Evolutionary conservation across 2,888 invertebrate species (phyloP).

Genomic region (Drosophila putrida): DNA sequence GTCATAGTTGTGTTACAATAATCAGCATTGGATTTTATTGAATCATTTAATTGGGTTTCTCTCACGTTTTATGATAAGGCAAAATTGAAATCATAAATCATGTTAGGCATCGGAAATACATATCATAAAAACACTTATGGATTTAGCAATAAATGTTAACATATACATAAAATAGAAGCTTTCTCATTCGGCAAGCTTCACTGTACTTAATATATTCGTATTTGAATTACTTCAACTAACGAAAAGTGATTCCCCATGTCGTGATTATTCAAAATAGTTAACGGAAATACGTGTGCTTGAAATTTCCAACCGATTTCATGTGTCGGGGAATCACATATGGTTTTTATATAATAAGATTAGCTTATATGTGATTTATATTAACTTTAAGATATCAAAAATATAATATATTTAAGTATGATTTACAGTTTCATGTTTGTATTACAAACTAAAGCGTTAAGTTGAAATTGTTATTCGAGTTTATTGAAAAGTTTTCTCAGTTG

Average conservation of each 20-base stretch:
- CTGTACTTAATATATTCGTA: constrained; percentile 6
- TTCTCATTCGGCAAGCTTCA: constrained; percentile 11
- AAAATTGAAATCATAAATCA: constrained; percentile 18
- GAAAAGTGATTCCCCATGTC: constrained; percentile 4
- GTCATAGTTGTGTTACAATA: not conserved
- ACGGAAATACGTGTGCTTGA: constrained; percentile 1
- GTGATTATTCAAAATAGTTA: constrained; percentile 3
- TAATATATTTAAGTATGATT: too few species aligned
- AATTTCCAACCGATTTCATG: not conserved
- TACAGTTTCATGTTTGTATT: too few species aligned
- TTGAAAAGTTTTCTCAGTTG: not conserved
- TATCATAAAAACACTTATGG: constrained; percentile 13
- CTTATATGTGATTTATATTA: not conserved
- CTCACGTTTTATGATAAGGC: constrained; percentile 1
- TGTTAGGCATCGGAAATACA: constrained; percentile 1
- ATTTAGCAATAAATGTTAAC: not conserved
- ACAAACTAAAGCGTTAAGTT: not conserved
- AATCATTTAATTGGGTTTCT: constrained; percentile 2
- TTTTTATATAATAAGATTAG: too few species aligned
- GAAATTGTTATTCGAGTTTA: not conserved
- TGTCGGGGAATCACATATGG: not conserved
- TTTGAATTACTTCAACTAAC: not conserved
- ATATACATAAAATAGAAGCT: not conserved
- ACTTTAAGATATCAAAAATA: too few species aligned
- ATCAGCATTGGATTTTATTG: constrained; percentile 3